Percentiles rank a stretch among this genome's conserved stretches.
These are phyloP conservation scores for Malurus melanocephalus DNA, from an alignment of 2,113 vertebrate genomes.

Conservation along the genomic window DNA sequence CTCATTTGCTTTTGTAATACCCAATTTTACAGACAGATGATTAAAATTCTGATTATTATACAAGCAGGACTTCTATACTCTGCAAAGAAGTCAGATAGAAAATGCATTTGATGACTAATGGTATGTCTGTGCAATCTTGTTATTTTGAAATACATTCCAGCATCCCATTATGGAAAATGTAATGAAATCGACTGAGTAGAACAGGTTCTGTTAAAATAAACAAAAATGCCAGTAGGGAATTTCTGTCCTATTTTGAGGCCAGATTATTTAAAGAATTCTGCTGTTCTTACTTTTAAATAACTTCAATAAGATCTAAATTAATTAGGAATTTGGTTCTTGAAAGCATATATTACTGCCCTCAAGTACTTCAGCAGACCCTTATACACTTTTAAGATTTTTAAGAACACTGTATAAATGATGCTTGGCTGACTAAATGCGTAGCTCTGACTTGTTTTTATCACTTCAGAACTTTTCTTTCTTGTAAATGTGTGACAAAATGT, in stretches of 20 bases:
- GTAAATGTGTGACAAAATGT: neutral
- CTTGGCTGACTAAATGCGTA: neutral
- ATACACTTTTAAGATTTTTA: neutral
- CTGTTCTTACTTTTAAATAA: neutral
- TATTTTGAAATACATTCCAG: neutral
- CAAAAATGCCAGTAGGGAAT: neutral
- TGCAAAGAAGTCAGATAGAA: neutral
- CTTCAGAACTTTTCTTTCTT: neutral
- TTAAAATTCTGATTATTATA: slow-evolving; percentile 1
- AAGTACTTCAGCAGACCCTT: neutral
- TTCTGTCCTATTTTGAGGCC: neutral
- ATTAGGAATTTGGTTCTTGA: slow-evolving; percentile 1
- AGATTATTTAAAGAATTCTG: neutral
- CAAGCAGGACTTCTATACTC: neutral
- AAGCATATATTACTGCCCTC: neutral
- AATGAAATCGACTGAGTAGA: neutral
- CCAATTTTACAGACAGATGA: neutral
- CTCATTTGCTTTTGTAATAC: neutral
- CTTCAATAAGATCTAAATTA: neutral
- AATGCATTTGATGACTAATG: neutral
- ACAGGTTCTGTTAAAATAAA: neutral
- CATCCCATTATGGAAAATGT: neutral
- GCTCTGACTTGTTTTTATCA: neutral
- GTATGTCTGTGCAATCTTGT: neutral
- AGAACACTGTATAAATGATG: neutral